These are phyloP conservation scores for Nowickia ferox DNA, from an alignment of 2,888 invertebrate species.

Conservation along the genomic window DNA sequence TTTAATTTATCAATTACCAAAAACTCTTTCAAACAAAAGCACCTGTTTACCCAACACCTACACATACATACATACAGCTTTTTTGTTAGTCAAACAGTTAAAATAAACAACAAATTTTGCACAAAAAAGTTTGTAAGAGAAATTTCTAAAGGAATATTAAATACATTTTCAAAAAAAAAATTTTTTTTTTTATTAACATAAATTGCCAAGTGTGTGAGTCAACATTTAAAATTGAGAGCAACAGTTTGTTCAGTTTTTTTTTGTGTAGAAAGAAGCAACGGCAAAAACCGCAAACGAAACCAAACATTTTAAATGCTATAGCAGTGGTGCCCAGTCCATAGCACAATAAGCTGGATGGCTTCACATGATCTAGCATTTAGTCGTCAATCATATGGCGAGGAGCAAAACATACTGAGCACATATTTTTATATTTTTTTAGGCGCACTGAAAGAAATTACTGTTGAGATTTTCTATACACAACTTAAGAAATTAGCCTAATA, in stretches of 20 bases:
- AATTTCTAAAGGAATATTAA: neutral
- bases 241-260: conserved; percentile 33
- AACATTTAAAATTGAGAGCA: conserved; percentile 27
- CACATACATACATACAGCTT: neutral
- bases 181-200: neutral
- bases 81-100: neutral
- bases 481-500: too few relatives aligned
- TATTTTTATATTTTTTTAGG: too few relatives aligned
- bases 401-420: too few relatives aligned
- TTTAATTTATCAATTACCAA: conserved; percentile 28
- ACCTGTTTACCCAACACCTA: conserved; percentile 19
- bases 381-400: too few relatives aligned
- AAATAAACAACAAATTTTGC: conserved; percentile 11
- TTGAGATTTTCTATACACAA: too few relatives aligned
- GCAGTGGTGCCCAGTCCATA: too few relatives aligned
- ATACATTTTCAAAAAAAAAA: conserved; percentile 6
- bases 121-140: conserved; percentile 12
- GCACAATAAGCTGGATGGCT: too few relatives aligned
- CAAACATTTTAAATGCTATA: conserved; percentile 48
- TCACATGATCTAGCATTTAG: too few relatives aligned
- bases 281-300: conserved; percentile 15
- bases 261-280: conserved; percentile 11
- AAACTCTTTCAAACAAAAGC: conserved; percentile 13
- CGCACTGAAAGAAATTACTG: too few relatives aligned
- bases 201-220: conserved; percentile 31